These are phyloP conservation scores for Marronus borbonicus DNA, from an alignment of 2,888 invertebrate species.

Conservation along the genomic window DNA sequence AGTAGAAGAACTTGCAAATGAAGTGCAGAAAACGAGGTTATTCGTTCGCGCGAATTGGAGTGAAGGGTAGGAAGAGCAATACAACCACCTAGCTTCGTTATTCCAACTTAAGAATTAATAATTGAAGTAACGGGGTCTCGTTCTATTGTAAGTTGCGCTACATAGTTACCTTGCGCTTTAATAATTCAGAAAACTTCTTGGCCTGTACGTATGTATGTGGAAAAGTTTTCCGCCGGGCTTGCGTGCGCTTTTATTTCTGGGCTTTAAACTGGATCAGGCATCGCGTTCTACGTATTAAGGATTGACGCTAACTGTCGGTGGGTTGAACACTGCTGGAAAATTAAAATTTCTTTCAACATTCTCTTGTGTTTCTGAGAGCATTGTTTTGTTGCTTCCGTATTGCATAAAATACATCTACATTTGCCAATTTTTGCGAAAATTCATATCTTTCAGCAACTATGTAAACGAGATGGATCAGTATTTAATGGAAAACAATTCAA, in stretches of 20 bases:
- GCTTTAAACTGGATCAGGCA: not conserved
- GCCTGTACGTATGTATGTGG: not conserved
- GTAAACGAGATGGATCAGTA: no score
- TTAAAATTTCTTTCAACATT: not conserved
- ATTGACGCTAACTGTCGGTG: not conserved
- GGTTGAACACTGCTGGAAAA: not conserved
- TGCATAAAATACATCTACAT: no score
- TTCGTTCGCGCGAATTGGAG: no score
- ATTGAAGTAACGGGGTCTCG: not conserved
- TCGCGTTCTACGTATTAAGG: not conserved
- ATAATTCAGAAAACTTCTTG: conserved; percentile 8
- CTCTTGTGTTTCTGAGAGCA: not conserved
- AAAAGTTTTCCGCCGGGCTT: not conserved
- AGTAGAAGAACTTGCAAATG: no score
- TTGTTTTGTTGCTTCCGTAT: no score
- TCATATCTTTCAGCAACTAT: no score
- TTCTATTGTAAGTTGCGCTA: not conserved
- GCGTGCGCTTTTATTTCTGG: conserved; percentile 7
- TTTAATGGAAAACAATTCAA: no score
- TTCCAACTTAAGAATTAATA: conserved; percentile 1
- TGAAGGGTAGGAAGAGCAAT: no score
- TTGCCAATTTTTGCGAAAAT: no score
- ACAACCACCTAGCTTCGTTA: not conserved
- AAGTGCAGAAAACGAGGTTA: no score
- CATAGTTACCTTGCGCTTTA: not conserved